Evolutionary conservation across 2,888 invertebrate species (phyloP), one percentile per base, ranked within the genome.

Genomic region (Eubasilissa splendida): DNA sequence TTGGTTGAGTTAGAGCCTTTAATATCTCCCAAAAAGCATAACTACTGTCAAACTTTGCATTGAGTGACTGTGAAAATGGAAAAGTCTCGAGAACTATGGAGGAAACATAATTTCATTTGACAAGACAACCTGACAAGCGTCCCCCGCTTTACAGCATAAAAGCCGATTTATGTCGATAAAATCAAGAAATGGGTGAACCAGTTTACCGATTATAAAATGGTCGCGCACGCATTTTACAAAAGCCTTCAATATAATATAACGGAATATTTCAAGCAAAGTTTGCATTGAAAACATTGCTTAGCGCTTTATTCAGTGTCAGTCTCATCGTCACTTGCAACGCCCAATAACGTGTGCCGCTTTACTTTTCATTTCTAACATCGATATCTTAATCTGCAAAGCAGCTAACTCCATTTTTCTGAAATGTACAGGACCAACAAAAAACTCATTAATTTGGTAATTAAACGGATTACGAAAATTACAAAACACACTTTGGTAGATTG

Each of bases 71-170:
- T 33, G 11, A 60, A 60, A 75, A 50, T 52, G 54, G 22, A 50
- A 31, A 73, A 59, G 52, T 73, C 54, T 58, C 58, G 52, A 74
- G 68, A 78, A 78, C 54, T 66, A 66, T 75, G 52, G 65, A 0
- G 65, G 76, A 76, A 56, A 66, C 79, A 80, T 80, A 82, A 82
- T 80, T 82, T 80, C 71, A 82, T 82, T 78, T 75, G 75, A 80
- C 78, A 76, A 78, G 82, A 82, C 82, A 82, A 42, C 68, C 50
- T 79, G 80, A 82, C 82, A 76, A 66, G 80, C 82, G 58, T 12
- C 80, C 14, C 54, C 58, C 56, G 74, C 71, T 54, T 42, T 73
- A 52, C 73, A 63, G 75, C 56, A 42, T 52, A 50, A 74, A 66
- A 66, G 74, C 66, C 79, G 82, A 79, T 82, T 80, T 77, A 73